Conservation (phyloP, 2,888 invertebrate species). For the Brassicogethes aeneus region DNA sequence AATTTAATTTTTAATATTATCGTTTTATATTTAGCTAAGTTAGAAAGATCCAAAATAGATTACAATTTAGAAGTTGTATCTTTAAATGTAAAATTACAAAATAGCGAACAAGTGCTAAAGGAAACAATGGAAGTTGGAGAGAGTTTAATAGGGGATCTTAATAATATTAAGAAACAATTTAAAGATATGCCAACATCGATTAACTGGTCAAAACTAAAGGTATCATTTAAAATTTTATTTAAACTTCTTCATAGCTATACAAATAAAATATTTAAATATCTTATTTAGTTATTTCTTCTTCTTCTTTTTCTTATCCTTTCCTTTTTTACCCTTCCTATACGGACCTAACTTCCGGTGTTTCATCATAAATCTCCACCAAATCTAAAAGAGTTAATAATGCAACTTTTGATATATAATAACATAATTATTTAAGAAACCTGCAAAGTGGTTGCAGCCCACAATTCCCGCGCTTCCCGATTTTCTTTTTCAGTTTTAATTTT, state of each 20-base stretch:
- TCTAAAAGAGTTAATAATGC: conserved; percentile 15
- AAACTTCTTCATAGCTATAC: conserved; percentile 1
- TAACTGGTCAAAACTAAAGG: conserved; percentile 25
- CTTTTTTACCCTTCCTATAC: conserved; percentile 23
- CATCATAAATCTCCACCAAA: conserved; percentile 33
- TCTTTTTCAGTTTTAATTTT: conserved; percentile 19
- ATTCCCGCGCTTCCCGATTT: conserved; percentile 12
- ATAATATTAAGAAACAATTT: conserved; percentile 22
- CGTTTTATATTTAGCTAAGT: conserved; percentile 14
- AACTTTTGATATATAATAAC: too few relatives aligned
- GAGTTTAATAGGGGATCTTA: conserved; percentile 28
- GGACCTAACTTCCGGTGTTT: conserved; percentile 24
- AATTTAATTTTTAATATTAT: conserved; percentile 1
- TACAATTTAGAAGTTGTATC: conserved; percentile 27
- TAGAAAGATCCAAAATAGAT: conserved; percentile 26
- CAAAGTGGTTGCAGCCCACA: conserved; percentile 25
- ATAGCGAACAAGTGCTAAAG: conserved; percentile 21
- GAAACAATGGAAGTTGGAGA: conserved; percentile 28
- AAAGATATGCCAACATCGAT: conserved; percentile 16
- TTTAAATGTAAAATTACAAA: conserved; percentile 23
- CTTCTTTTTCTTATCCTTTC: conserved; percentile 15
- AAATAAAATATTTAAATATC: not conserved
- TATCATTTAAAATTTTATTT: conserved; percentile 8
- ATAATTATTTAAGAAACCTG: conserved; percentile 23
- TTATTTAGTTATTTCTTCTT: too few relatives aligned